phyloP scores from a whole-genome alignment of 2,888 invertebrate species.

The Petrolisthes cinctipes region DNA sequence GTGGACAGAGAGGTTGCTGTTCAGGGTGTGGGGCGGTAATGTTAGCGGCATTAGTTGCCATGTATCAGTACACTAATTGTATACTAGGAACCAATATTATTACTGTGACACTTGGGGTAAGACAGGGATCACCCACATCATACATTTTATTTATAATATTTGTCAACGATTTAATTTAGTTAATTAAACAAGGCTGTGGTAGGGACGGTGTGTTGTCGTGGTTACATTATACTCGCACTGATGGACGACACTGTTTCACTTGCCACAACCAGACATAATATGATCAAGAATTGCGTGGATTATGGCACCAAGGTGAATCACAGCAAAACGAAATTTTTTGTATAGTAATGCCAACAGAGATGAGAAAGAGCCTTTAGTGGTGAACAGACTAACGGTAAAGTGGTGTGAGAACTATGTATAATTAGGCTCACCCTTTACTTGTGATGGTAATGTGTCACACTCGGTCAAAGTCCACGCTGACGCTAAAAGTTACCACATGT shows the following conservation, averaged over 20 bases:
- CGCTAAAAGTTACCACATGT: too few relatives aligned
- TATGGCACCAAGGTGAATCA: too few relatives aligned
- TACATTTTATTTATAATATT: not conserved
- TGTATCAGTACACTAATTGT: not conserved
- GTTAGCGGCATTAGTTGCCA: not conserved
- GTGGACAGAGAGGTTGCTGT: not conserved
- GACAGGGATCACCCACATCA: slow-evolving; percentile 8
- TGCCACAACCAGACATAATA: not conserved
- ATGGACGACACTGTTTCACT: slow-evolving; percentile 7
- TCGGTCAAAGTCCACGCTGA: too few relatives aligned
- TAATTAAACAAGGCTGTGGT: not conserved
- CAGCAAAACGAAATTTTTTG: too few relatives aligned
- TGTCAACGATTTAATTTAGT: not conserved
- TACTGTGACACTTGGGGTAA: not conserved
- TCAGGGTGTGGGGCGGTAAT: slow-evolving; percentile 1
- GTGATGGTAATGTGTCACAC: too few relatives aligned
- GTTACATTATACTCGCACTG: not conserved
- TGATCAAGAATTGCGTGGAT: not conserved
- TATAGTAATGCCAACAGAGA: too few relatives aligned
- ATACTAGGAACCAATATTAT: not conserved
- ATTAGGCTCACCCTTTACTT: too few relatives aligned
- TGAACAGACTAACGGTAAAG: too few relatives aligned
- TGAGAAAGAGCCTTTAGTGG: too few relatives aligned
- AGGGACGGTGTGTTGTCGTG: not conserved
- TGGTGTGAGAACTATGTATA: too few relatives aligned